Evolutionary conservation across 1,140 invertebrate species (phyloP).

Genomic region (Sycophila sp.): DNA sequence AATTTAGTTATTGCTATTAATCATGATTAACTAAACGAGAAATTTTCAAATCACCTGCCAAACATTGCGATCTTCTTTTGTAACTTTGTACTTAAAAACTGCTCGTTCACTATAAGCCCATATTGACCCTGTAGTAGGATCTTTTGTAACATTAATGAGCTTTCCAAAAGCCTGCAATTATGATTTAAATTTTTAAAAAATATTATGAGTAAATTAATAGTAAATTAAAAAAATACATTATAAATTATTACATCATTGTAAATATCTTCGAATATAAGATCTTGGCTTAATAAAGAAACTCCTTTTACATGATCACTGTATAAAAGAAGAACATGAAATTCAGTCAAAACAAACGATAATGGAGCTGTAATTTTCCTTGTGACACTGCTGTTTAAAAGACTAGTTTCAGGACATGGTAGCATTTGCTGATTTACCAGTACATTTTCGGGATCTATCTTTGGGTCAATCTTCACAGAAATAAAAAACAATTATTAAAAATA

Average conservation of each 20-base stretch:
- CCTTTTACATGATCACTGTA: conserved; percentile 86
- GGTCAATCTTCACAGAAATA: conserved; percentile 66
- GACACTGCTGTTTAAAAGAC: conserved; percentile 53
- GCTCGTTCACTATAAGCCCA: conserved; percentile 87
- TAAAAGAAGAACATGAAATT: conserved; percentile 89
- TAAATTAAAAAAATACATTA: background rate
- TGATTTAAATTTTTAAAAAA: conserved; percentile 16
- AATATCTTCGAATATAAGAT: conserved; percentile 87
- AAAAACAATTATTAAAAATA: conserved; percentile 50
- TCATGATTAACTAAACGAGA: conserved; percentile 39
- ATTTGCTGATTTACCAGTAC: conserved; percentile 72
- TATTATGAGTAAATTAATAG: conserved; percentile 25
- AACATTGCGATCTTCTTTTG: conserved; percentile 86
- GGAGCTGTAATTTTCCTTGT: conserved; percentile 66
- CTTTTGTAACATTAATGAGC: conserved; percentile 83
- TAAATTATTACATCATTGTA: conserved; percentile 72
- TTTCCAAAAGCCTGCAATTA: conserved; percentile 78
- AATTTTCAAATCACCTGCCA: conserved; percentile 72
- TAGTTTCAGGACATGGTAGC: conserved; percentile 69
- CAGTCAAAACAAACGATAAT: conserved; percentile 83
- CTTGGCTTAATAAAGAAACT: conserved; percentile 86
- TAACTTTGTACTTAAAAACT: conserved; percentile 88
- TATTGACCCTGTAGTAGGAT: conserved; percentile 80
- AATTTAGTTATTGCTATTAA: background rate
- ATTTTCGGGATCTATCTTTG: conserved; percentile 68